These are phyloP conservation scores for Ctenoplectra terminalis DNA, from an alignment of 1,140 invertebrate species.

Conservation along the genomic window DNA sequence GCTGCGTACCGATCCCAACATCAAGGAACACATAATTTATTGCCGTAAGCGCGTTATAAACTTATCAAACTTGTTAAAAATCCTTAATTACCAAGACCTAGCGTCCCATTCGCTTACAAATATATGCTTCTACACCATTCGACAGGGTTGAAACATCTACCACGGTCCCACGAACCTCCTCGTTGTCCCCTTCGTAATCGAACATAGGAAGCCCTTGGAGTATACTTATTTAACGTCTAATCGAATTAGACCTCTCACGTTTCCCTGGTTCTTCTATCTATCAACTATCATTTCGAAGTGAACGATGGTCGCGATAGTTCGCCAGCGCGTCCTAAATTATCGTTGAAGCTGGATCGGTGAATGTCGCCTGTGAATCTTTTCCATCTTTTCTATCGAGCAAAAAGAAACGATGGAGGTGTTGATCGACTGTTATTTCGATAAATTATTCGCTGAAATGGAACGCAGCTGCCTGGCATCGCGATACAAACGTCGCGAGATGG, in stretches of 20 bases:
- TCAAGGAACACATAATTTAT: neutral
- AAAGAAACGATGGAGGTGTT: constrained; percentile 85
- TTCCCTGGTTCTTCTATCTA: constrained; percentile 44
- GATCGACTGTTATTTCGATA: constrained; percentile 88
- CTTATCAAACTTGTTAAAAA: neutral
- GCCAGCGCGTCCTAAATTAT: neutral
- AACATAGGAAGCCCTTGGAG: constrained; percentile 73
- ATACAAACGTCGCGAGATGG: constrained; percentile 85
- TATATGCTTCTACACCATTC: neutral
- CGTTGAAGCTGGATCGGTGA: neutral
- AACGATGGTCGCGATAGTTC: constrained; percentile 48
- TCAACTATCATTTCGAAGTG: constrained; percentile 62
- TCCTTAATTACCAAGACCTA: neutral
- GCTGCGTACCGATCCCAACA: too few species aligned
- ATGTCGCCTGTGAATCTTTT: neutral
- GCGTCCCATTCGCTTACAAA: neutral
- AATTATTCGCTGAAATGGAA: constrained; percentile 86
- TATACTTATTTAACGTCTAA: constrained; percentile 70
- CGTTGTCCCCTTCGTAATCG: neutral
- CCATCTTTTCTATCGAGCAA: neutral
- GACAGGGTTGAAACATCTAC: constrained; percentile 1
- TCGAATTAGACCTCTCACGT: constrained; percentile 72
- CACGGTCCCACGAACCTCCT: too few species aligned
- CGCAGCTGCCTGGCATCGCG: constrained; percentile 86
- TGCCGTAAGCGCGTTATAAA: neutral